Evolutionary conservation across 2,888 invertebrate genomes (phyloP), one percentile per base, ranked within the genome.

Genomic region (Melanostoma mellinum): DNA sequence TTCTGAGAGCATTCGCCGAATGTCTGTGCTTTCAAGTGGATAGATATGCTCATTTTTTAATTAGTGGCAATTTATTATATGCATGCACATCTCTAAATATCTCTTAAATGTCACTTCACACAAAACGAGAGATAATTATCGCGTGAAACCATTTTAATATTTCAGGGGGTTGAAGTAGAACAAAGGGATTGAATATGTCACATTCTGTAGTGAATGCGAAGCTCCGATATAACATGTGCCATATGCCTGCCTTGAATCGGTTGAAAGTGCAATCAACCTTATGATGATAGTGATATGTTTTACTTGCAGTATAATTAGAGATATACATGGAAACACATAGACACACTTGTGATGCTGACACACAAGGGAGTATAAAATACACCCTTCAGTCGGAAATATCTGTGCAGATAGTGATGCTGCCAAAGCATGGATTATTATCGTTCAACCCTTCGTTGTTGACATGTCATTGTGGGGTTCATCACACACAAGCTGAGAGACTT

Each of bases 181-280:
- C 75, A 75, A 75, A 63, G 56, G 32, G 52, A 63, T 56, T 52
- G 20, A 20, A 20, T 52, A 55, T 71, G 56, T 61, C 61, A 10
- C 55, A 53, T 55, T 73, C 20, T 48, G 53, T 35, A 36, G 10
- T 48, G 52, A 58, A 40, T 56, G 36, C 58, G 10, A 60, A 4
- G 52, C 56, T 50, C 42, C 30, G 20, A 20, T 20, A 20, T 20
- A 30, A 65, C 58, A 73, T 9, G 55, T 58, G 61, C 33, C 38
- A 33, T 38, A 36, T 44, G 61, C 30, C 48, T 60, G 61, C 58
- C 60, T 52, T 56, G 78, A 56, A 82, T 77, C 68, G 10, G 50
- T 69, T 74, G 52, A 33, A 69, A 82, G 73, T 78, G 78, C 82
- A 78, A 74, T 84, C 74, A 84, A 69, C 73, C 74, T 20, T 30